Evolutionary conservation across 2,797 vertebrate species (phyloP).

Genomic region (Lophotriccus pileatus): DNA sequence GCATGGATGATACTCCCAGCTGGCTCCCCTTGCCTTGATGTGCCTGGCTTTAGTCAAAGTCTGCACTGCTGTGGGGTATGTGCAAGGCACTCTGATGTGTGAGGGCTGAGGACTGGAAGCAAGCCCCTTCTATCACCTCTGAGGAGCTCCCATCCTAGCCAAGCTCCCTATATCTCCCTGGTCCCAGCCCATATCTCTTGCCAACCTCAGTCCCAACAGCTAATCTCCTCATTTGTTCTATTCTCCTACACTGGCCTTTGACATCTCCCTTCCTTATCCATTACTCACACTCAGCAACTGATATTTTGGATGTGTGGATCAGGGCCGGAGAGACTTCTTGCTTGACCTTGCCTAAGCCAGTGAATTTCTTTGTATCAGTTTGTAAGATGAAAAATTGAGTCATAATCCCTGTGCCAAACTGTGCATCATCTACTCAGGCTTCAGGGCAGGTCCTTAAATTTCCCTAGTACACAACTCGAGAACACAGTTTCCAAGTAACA

Average conservation of each 20-base stretch:
- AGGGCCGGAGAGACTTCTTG: neutral
- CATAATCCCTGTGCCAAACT: neutral
- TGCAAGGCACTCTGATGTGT: neutral
- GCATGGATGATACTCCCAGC: neutral
- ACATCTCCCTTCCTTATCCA: neutral
- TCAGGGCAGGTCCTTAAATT: neutral
- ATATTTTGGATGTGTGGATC: neutral
- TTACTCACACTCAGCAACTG: neutral
- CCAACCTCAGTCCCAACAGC: neutral
- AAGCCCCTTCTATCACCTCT: neutral
- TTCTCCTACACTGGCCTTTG: neutral
- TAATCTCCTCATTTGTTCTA: neutral
- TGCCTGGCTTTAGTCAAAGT: neutral
- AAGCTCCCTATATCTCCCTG: neutral
- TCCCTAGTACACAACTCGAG: neutral
- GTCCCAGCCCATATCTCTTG: neutral
- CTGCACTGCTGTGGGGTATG: neutral
- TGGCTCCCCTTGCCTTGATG: neutral
- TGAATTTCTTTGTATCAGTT: neutral
- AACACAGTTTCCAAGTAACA: neutral
- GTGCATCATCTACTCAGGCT: neutral
- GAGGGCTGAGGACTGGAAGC: neutral
- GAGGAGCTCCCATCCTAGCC: neutral
- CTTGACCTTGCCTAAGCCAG: neutral
- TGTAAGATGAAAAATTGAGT: neutral